These are phyloP conservation scores for Scalopus aquaticus DNA, from an alignment of 2,113 vertebrate species.

Conservation along the genomic window DNA sequence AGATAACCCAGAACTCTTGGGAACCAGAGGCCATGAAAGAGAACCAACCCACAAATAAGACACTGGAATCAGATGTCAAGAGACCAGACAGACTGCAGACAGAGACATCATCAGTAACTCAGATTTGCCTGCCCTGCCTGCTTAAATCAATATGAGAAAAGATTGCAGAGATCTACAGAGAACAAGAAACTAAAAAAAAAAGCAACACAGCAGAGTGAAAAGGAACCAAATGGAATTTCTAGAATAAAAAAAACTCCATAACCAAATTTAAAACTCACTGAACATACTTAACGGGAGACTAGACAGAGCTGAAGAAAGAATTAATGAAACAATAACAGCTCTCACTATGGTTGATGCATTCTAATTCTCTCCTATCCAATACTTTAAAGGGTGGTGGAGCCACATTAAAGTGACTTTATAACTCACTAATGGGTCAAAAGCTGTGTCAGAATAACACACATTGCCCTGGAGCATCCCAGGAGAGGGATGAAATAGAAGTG, in stretches of 20 bases:
- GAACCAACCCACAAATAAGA: not conserved
- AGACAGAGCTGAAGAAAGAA: not conserved
- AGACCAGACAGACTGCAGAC: not conserved
- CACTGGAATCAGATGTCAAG: not conserved
- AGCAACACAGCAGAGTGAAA: not conserved
- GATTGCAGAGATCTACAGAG: not conserved
- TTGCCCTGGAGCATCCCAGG: too few species aligned
- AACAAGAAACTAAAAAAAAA: not conserved
- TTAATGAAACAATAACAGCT: not conserved
- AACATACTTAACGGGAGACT: not conserved
- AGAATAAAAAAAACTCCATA: conserved; percentile 30
- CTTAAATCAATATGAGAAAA: not conserved
- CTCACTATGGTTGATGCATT: not conserved
- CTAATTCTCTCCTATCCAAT: not conserved
- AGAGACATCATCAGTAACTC: not conserved
- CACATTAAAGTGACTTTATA: not conserved
- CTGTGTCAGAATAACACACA: not conserved
- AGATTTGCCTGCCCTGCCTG: not conserved
- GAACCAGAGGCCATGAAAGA: not conserved
- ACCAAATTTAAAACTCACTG: not conserved
- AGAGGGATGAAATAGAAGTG: not conserved
- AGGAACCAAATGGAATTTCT: not conserved
- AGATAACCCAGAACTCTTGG: not conserved
- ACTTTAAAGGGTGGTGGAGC: not conserved
- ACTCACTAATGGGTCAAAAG: not conserved